phyloP scores from a whole-genome alignment of 2,888 invertebrate species.

The Orthosia incerta region DNA sequence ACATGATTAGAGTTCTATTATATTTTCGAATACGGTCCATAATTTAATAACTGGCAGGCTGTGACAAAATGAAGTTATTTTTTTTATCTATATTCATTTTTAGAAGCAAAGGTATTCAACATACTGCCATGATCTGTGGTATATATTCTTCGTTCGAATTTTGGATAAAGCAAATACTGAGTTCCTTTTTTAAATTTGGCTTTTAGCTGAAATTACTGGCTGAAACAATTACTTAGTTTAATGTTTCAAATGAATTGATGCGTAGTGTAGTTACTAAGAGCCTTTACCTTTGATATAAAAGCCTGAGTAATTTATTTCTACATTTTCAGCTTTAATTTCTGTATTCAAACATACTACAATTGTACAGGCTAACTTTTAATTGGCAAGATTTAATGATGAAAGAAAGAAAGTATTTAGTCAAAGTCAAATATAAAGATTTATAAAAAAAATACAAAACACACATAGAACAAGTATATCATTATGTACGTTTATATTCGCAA shows the following conservation, averaged over 20 bases:
- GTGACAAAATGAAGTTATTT: slow-evolving; percentile 17
- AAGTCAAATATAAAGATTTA: not conserved
- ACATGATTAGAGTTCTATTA: slow-evolving; percentile 40
- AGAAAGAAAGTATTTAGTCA: not conserved
- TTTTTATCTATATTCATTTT: slow-evolving; percentile 13
- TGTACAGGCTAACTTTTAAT: not conserved
- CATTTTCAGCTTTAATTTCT: not conserved
- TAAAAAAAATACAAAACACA: not conserved
- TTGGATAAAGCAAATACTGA: slow-evolving; percentile 20
- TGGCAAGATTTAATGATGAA: not conserved
- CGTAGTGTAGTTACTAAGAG: slow-evolving; percentile 2
- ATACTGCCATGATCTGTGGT: slow-evolving; percentile 21
- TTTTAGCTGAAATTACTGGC: slow-evolving; percentile 16
- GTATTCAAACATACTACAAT: slow-evolving; percentile 5
- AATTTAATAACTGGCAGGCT: slow-evolving; percentile 37
- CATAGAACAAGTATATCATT: not conserved
- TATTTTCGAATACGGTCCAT: slow-evolving; percentile 31
- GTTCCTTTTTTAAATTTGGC: slow-evolving; percentile 22
- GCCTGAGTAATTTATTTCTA: not conserved
- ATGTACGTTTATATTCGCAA: not conserved
- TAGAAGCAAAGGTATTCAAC: slow-evolving; percentile 35
- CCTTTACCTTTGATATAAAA: slow-evolving; percentile 7
- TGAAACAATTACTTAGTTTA: slow-evolving; percentile 30
- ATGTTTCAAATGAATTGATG: slow-evolving; percentile 16
- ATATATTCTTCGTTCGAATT: slow-evolving; percentile 16